Evolutionary conservation across 53 echinoderm and acorn worm genomes (phyloP), one percentile per base, ranked within the genome.

Genomic region (Crossaster papposus): DNA sequence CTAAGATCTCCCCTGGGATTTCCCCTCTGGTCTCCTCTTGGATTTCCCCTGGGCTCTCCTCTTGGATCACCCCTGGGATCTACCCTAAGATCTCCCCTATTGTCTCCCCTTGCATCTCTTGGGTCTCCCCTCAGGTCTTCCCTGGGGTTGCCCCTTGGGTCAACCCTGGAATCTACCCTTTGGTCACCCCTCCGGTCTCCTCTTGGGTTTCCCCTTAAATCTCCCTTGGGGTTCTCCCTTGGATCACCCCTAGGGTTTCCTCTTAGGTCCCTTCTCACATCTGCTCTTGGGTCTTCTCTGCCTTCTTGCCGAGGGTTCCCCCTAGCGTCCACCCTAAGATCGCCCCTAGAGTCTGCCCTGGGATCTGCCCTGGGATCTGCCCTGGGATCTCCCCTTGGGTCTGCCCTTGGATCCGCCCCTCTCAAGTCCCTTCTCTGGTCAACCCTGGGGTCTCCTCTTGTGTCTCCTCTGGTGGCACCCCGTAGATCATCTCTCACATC

Each of bases 61-160:
- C 92, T 92, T 7, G 89, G 89, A 18, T 89, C 92, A 2, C 29
- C 79, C 44, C 89, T 64, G 9, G 14, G 64, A 7, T 88, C 79
- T 44, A 23, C 63, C 32, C 89, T 28, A 2, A 74, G 79, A 23
- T 90, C 82, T 6, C 90, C 90, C 33, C 90, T 81, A 10, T 55
- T 36, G 12, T 90, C 80, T 74, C 91, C 62, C 34, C 90, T 76
- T 10, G 78, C 20, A 14, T 91, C 83, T 14, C 91, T 71, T 13
- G 26, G 88, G 65, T 95, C 95, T 5, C 71, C 74, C 44, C 95
- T 79, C 0, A 91, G 86, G 32, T 95, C 93, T 2, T 32, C 77
- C n/a, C 91, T 81, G 2, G 72, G 81, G 73, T 88, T 88, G 1
- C 71, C 78, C 35, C 84, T 71, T 1, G 38, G 84, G 17, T 75